A percentile compares a stretch with the other conserved stretches of the same genome.
Conservation (phyloP, 2,113 vertebrate species). For the Dryoscopus gambensis region DNA sequence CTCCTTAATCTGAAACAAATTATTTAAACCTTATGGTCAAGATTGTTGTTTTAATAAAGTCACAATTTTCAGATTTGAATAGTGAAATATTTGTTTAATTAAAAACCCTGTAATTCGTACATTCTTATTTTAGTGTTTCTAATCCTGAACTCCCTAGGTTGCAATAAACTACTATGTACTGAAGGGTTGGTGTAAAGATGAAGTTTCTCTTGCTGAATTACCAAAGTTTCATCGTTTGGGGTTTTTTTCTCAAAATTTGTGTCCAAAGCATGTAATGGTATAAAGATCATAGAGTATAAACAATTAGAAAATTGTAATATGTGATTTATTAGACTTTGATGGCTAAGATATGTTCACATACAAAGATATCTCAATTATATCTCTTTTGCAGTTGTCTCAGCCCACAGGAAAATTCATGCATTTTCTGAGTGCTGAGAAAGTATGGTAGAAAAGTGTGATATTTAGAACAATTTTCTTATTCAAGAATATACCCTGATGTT, state of each 20-base stretch:
- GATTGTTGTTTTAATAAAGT: not conserved
- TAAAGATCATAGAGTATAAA: not conserved
- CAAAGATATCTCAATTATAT: not conserved
- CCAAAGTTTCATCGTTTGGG: not conserved
- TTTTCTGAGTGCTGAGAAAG: not conserved
- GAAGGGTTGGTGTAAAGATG: not conserved
- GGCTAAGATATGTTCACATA: not conserved
- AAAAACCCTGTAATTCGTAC: accelerated
- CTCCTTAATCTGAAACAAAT: not conserved
- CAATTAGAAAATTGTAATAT: not conserved
- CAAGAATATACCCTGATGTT: not conserved
- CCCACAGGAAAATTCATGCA: not conserved
- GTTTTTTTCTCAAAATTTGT: not conserved
- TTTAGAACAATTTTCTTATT: not conserved
- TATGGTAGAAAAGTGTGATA: not conserved
- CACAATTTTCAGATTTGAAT: not conserved
- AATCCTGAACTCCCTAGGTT: not conserved
- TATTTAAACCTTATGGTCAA: not conserved
- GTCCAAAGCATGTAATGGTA: not conserved
- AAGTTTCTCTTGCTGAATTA: not conserved
- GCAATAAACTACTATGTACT: not conserved
- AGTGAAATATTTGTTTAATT: not conserved
- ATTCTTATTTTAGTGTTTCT: not conserved
- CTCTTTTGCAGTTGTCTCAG: not conserved
- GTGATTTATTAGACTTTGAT: not conserved